Percentiles rank a stretch among this genome's conserved stretches.
Evolutionary conservation across 2,797 vertebrate genomes (phyloP).

Genomic region (Picus viridis): DNA sequence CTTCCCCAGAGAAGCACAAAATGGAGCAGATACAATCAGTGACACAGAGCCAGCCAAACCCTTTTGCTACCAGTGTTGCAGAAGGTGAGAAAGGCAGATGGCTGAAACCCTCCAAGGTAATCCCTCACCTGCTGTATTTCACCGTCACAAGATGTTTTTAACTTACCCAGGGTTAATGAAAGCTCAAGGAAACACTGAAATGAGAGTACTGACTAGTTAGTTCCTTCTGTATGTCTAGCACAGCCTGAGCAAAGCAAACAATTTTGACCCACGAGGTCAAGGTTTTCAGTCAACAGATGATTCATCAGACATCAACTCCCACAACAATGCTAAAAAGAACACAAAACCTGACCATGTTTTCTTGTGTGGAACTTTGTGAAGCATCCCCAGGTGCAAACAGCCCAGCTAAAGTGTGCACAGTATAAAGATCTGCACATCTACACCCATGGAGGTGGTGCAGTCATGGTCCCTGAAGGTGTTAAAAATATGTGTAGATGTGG

Average conservation of each 20-base stretch:
- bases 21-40: neutral
- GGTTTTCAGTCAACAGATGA: neutral
- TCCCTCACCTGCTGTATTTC: neutral
- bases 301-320: neutral
- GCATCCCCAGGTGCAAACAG: neutral
- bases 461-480: too few species aligned
- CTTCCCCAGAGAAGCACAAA: neutral
- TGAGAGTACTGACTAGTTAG: neutral
- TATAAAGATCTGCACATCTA: neutral
- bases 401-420: neutral
- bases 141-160: neutral
- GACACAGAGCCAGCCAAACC: neutral
- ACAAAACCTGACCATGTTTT: neutral
- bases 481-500: too few species aligned
- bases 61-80: neutral
- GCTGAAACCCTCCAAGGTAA: neutral
- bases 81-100: neutral
- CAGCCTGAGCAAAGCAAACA: neutral
- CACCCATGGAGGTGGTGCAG: too few species aligned
- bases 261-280: neutral
- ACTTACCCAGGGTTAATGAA: neutral
- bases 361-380: neutral
- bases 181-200: neutral
- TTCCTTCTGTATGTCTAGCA: neutral
- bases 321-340: neutral